These are phyloP conservation scores for Syritta pipiens DNA, from an alignment of 2,888 invertebrate species.

Conservation along the genomic window DNA sequence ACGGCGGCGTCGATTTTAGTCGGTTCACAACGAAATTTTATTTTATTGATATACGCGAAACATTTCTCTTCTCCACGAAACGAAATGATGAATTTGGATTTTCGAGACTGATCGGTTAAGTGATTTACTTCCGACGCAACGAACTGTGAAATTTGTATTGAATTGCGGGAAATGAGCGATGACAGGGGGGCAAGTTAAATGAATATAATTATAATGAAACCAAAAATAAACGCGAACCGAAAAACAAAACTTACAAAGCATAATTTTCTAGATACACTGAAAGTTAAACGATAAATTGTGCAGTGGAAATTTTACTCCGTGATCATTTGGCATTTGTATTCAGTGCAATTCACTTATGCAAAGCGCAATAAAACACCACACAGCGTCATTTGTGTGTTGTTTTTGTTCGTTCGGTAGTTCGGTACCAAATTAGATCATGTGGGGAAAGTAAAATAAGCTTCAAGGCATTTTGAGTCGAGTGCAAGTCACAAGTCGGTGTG, in stretches of 20 bases:
- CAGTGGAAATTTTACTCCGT: background rate
- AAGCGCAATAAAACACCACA: background rate
- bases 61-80: constrained; percentile 9
- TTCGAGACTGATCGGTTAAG: constrained; percentile 9
- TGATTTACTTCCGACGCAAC: constrained; percentile 27
- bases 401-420: background rate
- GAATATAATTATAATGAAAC: background rate
- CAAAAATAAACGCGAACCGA: background rate
- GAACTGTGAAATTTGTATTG: constrained; percentile 38
- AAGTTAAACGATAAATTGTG: too few relatives aligned
- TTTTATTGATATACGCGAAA: too few relatives aligned
- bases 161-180: background rate
- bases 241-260: background rate
- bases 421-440: background rate
- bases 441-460: background rate
- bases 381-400: too few relatives aligned
- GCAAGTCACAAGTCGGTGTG: too few relatives aligned
- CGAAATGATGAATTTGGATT: too few relatives aligned
- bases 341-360: background rate
- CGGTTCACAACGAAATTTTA: too few relatives aligned
- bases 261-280: too few relatives aligned
- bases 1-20: too few relatives aligned
- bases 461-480: too few relatives aligned
- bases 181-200: constrained; percentile 23
- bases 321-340: background rate